Evolutionary conservation across 2,797 vertebrate genomes (phyloP).

Genomic region (Characodon lateralis): DNA sequence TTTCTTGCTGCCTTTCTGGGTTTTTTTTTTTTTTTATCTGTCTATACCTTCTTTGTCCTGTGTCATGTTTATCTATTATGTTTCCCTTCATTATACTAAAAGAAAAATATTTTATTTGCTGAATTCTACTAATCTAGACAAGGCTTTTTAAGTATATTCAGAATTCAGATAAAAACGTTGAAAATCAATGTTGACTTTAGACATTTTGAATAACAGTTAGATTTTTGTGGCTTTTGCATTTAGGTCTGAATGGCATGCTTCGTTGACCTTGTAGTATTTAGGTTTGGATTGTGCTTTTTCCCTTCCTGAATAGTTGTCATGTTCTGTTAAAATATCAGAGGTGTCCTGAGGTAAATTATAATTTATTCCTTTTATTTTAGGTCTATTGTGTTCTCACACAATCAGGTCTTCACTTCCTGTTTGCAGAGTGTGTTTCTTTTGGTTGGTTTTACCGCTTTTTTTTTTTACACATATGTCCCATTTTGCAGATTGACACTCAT

Average conservation of each 20-base stretch:
- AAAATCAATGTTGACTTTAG: neutral
- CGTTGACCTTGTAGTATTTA: neutral
- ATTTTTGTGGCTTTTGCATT: neutral
- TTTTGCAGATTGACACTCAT: neutral
- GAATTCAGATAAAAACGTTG: constrained; percentile 1
- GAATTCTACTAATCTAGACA: constrained; percentile 2
- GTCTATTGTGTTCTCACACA: neutral
- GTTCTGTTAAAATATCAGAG: neutral
- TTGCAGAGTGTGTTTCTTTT: neutral
- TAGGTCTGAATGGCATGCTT: neutral
- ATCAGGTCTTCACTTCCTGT: neutral
- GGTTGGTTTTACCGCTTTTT: neutral
- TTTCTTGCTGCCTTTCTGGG: neutral
- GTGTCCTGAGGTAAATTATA: neutral
- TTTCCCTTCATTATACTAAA: constrained; percentile 4
- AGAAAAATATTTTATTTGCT: constrained; percentile 26
- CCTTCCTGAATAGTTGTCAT: neutral
- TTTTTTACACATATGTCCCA: neutral
- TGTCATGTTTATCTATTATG: neutral
- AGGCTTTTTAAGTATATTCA: neutral
- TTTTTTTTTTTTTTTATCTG: neutral
- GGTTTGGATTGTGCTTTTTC: neutral
- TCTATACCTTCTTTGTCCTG: neutral
- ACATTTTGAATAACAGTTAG: neutral
- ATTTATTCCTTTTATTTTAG: neutral